Evolutionary conservation across 2,113 vertebrate genomes (phyloP).

Genomic region (Elanus axillaris): DNA sequence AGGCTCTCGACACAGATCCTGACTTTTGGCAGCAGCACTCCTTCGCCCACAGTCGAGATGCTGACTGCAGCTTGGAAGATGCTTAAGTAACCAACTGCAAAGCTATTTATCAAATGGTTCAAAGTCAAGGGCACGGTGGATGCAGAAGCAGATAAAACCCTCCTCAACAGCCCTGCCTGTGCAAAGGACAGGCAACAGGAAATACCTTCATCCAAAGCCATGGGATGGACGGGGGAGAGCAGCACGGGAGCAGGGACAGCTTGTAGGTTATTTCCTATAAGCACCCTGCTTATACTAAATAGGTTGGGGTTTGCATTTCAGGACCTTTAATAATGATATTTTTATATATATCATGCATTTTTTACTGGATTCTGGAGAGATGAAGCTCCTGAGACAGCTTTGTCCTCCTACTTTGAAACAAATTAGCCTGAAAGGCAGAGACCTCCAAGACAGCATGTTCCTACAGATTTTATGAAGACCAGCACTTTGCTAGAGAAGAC

Average conservation of each 20-base stretch:
- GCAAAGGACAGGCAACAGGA: background rate
- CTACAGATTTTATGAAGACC: background rate
- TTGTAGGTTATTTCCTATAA: background rate
- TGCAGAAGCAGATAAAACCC: background rate
- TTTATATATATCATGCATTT: background rate
- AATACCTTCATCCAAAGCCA: background rate
- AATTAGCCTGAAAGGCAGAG: background rate
- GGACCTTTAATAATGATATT: background rate
- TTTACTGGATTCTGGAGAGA: background rate
- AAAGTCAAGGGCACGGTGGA: background rate
- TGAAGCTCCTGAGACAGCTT: background rate
- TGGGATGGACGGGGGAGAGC: background rate
- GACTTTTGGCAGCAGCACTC: conserved; percentile 17
- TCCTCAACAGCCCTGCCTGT: background rate
- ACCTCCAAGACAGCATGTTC: background rate
- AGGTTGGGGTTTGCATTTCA: background rate
- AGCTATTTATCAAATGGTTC: conserved; percentile 3
- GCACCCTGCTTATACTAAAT: background rate
- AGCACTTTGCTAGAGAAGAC: background rate
- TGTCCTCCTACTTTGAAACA: background rate
- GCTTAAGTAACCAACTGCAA: conserved; percentile 35
- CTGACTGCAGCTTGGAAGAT: background rate
- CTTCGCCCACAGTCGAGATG: background rate
- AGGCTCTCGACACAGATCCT: background rate
- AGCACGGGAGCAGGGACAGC: fast-evolving